Evolutionary conservation across 1,140 invertebrate species (phyloP), one percentile per base, ranked within the genome.

Genomic region (Nylanderia fulva): DNA sequence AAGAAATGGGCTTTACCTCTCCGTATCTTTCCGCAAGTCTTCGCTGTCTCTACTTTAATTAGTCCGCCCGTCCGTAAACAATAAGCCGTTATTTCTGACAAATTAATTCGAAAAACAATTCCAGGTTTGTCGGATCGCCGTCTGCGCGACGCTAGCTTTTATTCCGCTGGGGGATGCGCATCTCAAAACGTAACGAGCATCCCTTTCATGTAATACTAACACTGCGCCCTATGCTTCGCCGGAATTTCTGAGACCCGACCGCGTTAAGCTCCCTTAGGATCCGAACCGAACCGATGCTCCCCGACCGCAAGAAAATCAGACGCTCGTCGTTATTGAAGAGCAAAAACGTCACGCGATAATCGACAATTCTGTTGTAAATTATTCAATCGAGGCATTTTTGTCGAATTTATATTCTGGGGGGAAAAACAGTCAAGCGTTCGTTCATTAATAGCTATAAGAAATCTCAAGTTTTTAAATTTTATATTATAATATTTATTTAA

Each of bases 51-150:
- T 39, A 79, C 86, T 90, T 91, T 88, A 91, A 91, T 91, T 91
- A 91, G 87, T 84, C 69, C 56, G 66, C 72, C 86, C 66, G 60
- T 69, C 61, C 82, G 82, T 90, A 90, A 89, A 90, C 89, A 89
- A 90, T 86, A 84, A 87, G 80, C 69, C 72, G 76, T 88, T 85
- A 85, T 89, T 91, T 89, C 89, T 88, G 74, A 88, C 74, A 85
- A 90, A 91, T 91, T 89, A 90, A 89, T 91, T 91, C 75, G 68
- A 77, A 88, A 91, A 88, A 91, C 84, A 88, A 88, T 88, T 72
- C 61, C 33, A 5, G 21, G n/a, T 52, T 61, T 36, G 52, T 48
- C 15, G 29, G 56, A 27, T 39, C 45, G 72, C 54, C 54, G 42
- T 63, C 13, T 42, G 27, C 71, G 48, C 42, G 13, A 21, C 64